A percentile compares a stretch with the other conserved stretches of the same genome.
phyloP scores from a whole-genome alignment of 2,888 invertebrate species.

The Nomada flava region DNA sequence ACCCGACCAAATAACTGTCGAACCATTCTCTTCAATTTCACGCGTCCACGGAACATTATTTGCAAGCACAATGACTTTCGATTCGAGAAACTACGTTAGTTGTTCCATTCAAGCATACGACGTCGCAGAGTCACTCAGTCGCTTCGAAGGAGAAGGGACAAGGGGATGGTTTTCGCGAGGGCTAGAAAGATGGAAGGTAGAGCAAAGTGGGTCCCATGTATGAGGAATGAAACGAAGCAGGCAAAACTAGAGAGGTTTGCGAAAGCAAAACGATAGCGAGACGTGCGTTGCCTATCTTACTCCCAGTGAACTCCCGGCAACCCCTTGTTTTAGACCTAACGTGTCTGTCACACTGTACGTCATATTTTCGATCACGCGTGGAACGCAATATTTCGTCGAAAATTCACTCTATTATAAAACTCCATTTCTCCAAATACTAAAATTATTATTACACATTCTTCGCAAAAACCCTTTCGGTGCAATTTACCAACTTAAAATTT shows the following conservation, averaged over 20 bases:
- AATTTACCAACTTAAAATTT: too few relatives aligned
- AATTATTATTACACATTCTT: background rate
- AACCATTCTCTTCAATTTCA: background rate
- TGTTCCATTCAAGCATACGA: slow-evolving; percentile 43
- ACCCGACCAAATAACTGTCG: background rate
- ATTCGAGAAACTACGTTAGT: slow-evolving; percentile 19
- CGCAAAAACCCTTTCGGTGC: background rate
- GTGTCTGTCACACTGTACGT: slow-evolving; percentile 39
- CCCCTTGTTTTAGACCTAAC: slow-evolving; percentile 67
- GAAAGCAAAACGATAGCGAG: slow-evolving; percentile 78
- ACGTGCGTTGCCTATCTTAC: slow-evolving; percentile 78
- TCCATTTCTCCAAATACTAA: background rate
- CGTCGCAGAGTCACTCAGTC: slow-evolving; percentile 69
- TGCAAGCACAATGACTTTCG: slow-evolving; percentile 13
- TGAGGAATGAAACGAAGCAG: slow-evolving; percentile 61
- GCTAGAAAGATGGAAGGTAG: slow-evolving; percentile 49
- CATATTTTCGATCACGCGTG: slow-evolving; percentile 8
- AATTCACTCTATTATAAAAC: background rate
- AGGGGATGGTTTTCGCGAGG: slow-evolving; percentile 49
- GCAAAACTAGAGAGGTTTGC: slow-evolving; percentile 73
- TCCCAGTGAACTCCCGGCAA: slow-evolving; percentile 56
- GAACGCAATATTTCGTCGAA: background rate
- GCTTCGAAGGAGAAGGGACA: slow-evolving; percentile 50
- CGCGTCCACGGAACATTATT: background rate
- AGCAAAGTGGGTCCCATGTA: slow-evolving; percentile 56